Base-by-base conservation (phyloP, 2,797 vertebrate genomes). In the Paratrypauchen microcephalus region DNA sequence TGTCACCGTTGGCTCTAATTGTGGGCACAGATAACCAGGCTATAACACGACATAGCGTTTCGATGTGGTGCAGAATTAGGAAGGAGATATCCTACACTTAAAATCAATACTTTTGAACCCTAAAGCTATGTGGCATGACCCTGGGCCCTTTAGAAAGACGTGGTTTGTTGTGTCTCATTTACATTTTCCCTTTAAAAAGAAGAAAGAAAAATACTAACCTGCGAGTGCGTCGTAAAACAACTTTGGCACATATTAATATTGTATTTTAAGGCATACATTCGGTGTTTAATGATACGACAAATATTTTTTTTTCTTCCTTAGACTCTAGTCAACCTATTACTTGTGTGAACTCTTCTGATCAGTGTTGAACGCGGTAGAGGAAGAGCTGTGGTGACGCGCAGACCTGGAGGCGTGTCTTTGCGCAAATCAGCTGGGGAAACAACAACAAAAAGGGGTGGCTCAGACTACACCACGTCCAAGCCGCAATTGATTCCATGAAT, bases 351-450 rank as follows among this genome's bases (percentile, higher is more conserved):
- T 61, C 45, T 68, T 63, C 28, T 9, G 70, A 74, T 28, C 0
- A 68, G n/a, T 19, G 71, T 0, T 85, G 81, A 91, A 91, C 12
- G 88, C 82, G 79, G 24, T 89, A 78, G 54, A 28, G 28, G 2
- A 47, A 55, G 59, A 77, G 70, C 63, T 65, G 75, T 59, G 32
- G 79, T 93, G 91, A 92, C 92, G 92, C 73, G 68, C 19, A 3
- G 66, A 1, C 26, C 32, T 65, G 90, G 88, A 67, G 91, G 92
- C 90, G 92, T 92, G 90, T 48, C 85, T 65, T 66, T 65, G 65
- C 67, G 73, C 73, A 87, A 92, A 92, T 92, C 91, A 92, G 91
- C 90, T 92, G 91, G 87, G 87, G 86, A 88, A 89, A 93, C 92
- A 92, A 93, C 88, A 93, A 93, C 91, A 92, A 83, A 67, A 76